These are phyloP conservation scores for Stramonita haemastoma DNA, from an alignment of 2,888 invertebrate genomes.

Conservation along the genomic window DNA sequence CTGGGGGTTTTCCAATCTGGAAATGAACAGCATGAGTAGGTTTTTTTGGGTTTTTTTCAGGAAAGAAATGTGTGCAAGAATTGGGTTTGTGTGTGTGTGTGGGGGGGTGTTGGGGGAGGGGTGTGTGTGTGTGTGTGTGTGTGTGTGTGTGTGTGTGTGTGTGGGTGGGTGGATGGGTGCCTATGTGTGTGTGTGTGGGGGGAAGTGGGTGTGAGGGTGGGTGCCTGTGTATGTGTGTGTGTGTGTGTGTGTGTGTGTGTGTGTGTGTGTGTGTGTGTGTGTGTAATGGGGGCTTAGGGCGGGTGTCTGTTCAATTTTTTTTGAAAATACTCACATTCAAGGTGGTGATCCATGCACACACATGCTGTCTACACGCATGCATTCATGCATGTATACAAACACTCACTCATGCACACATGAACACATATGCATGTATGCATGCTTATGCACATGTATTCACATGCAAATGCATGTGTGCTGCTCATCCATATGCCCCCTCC, in stretches of 20 bases:
- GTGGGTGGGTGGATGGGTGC: too few species aligned
- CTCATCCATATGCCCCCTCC: not conserved
- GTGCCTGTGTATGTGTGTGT: not conserved
- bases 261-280: not conserved
- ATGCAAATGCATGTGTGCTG: not conserved
- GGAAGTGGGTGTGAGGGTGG: not conserved
- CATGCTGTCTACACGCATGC: too few species aligned
- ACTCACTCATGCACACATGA: too few species aligned
- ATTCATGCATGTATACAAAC: too few species aligned
- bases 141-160: not conserved
- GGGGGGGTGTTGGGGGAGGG: not conserved
- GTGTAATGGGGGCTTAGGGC: too few species aligned
- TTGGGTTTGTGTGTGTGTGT: not conserved
- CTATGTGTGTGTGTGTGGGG: not conserved
- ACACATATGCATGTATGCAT: too few species aligned
- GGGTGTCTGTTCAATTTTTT: not conserved
- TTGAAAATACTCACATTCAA: too few species aligned
- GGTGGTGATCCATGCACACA: too few species aligned
- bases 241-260: not conserved
- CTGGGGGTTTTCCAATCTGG: conserved; percentile 59
- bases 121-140: not conserved
- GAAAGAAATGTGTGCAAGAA: not conserved
- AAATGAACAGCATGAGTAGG: too few species aligned
- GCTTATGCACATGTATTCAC: not conserved
- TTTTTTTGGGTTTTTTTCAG: too few species aligned